phyloP scores from a whole-genome alignment of 2,113 vertebrate species.

The Siniperca knerii region DNA sequence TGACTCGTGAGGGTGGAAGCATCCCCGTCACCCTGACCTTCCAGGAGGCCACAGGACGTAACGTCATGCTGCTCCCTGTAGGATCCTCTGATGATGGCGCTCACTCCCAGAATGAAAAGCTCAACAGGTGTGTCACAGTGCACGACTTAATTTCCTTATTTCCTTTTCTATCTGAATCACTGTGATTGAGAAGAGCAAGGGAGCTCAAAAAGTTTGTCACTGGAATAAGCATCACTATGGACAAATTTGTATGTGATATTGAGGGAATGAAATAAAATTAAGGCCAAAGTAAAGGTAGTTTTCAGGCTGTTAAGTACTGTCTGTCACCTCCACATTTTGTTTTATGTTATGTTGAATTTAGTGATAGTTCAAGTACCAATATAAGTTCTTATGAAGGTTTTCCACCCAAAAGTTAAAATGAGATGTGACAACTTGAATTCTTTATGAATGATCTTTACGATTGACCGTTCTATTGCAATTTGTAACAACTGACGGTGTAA shows the following conservation, averaged over 20 bases:
- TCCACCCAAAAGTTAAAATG: neutral
- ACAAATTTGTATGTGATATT: neutral
- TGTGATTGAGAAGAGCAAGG: neutral
- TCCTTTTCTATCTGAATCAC: neutral
- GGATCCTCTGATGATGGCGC: conserved; percentile 96
- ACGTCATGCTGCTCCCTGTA: conserved; percentile 96
- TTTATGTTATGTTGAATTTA: neutral
- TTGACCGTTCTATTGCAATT: neutral
- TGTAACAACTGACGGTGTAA: neutral
- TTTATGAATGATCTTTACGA: neutral
- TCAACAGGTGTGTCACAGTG: conserved; percentile 88
- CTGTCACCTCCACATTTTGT: neutral
- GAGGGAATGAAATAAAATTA: neutral
- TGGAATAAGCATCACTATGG: neutral
- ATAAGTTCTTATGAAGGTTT: neutral
- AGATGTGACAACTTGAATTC: neutral
- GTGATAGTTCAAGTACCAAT: neutral
- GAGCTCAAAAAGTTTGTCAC: neutral
- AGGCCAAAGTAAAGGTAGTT: neutral
- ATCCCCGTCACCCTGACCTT: conserved; percentile 97
- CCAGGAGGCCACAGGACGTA: conserved; percentile 95
- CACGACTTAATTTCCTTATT: neutral
- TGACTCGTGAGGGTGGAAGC: conserved; percentile 96
- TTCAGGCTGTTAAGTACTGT: neutral
- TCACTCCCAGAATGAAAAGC: conserved; percentile 97